These are phyloP conservation scores for Thomomys bottae DNA, from an alignment of 2,113 vertebrate species.

Conservation along the genomic window DNA sequence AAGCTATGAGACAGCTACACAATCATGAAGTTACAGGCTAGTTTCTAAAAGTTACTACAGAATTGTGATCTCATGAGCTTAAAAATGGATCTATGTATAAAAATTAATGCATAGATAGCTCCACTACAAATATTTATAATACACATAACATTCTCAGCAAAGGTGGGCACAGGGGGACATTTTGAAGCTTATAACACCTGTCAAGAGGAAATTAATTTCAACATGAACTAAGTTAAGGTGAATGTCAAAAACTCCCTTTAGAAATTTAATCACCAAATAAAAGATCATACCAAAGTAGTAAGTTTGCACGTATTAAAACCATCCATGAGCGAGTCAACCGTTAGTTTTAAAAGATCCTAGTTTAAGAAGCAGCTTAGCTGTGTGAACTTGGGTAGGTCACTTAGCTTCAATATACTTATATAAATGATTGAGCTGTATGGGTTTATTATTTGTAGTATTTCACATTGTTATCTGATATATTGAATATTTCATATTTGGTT, in stretches of 20 bases:
- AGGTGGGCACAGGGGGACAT: constrained; percentile 52
- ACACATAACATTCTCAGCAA: constrained; percentile 69
- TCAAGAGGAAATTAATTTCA: constrained; percentile 77
- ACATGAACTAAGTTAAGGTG: constrained; percentile 67
- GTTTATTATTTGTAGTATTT: background rate
- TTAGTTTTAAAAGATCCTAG: background rate
- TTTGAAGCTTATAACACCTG: constrained; percentile 65
- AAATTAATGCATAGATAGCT: constrained; percentile 49
- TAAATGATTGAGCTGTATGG: background rate
- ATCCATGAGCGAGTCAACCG: background rate
- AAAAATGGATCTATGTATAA: background rate
- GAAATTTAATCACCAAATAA: constrained; percentile 72
- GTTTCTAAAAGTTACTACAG: constrained; percentile 48
- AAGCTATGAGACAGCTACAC: background rate
- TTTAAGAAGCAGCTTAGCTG: constrained; percentile 28
- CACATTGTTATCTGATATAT: no score
- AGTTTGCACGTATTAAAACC: constrained; percentile 64
- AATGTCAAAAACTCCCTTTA: constrained; percentile 76
- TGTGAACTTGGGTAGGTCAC: constrained; percentile 30
- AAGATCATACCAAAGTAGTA: constrained; percentile 56
- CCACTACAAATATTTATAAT: constrained; percentile 45
- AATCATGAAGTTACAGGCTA: background rate
- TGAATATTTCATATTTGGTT: no score
- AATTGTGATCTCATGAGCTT: constrained; percentile 44
- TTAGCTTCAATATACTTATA: background rate